phyloP scores from a whole-genome alignment of 2,797 vertebrate genomes.

The Spea hammondii region DNA sequence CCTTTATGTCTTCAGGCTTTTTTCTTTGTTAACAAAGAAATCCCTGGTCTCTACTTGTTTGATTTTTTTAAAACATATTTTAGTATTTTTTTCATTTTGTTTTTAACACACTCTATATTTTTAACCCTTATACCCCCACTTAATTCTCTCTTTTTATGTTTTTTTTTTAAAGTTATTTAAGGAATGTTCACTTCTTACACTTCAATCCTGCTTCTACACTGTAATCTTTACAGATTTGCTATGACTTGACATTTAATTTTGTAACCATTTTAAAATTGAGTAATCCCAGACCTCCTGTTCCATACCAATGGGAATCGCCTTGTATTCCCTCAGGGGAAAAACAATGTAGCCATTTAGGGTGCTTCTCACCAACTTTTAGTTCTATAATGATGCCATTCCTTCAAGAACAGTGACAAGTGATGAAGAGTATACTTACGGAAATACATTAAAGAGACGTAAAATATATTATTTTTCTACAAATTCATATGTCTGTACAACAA shows the following conservation, averaged over 20 bases:
- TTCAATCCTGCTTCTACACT: neutral
- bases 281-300: slow-evolving; percentile 54
- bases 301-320: slow-evolving; percentile 39
- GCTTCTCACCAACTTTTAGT: too few relatives aligned
- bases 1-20: slow-evolving; percentile 47
- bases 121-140: neutral
- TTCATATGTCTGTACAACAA: too few relatives aligned
- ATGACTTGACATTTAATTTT: neutral
- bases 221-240: neutral
- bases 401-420: too few relatives aligned
- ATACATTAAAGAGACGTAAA: too few relatives aligned
- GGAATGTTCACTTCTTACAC: neutral
- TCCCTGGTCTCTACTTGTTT: slow-evolving; percentile 24
- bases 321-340: slow-evolving; percentile 49
- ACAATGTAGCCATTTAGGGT: too few relatives aligned
- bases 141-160: neutral
- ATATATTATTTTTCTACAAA: too few relatives aligned
- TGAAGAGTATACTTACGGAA: too few relatives aligned
- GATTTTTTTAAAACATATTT: neutral
- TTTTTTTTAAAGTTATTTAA: neutral
- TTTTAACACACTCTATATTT: slow-evolving; percentile 8
- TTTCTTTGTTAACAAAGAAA: slow-evolving; percentile 46
- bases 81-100: neutral
- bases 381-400: too few relatives aligned
- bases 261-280: slow-evolving; percentile 37